Evolutionary conservation across 37 sponge, comb jelly and placozoan species (phyloP), one percentile per base, ranked within the genome.

Genomic region (Agelas oroides): DNA sequence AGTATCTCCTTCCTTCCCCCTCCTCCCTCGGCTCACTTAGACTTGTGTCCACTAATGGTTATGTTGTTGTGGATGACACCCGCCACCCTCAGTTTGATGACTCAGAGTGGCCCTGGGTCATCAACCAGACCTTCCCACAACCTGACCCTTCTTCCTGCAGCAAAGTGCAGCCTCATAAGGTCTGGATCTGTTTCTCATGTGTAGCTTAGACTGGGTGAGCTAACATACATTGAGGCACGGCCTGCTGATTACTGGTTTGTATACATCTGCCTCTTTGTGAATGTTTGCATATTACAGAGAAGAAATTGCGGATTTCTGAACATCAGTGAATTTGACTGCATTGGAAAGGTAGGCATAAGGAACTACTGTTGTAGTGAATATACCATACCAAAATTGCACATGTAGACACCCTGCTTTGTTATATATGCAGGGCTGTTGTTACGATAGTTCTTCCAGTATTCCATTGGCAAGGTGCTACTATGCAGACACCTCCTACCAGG

Each of bases 61-160:
- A 91, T 64, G 87, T 70, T 1, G 78, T 91, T 30, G 87, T 91
- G 59, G 92, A 91, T 57, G 92, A 91, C 35, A 87, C 92, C 28
- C 25, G 55, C 64, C 65, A 73, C 30, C 92, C 92, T 33, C 76
- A 87, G 67, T 86, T 91, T 67, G 81, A 78, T 65, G 67, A 72
- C 56, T 23, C 77, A 5, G 65, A 53, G 33, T 91, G 92, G 92
- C 92, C 87, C 2, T 91, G 92, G 92, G 82, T 86, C 15, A 46
- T 55, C 27, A 78, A 62, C 21, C 65, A 30, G 19, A 64, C 58
- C 32, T 59, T 79, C 33, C 35, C 64, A 16, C 39, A n/a, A 13
- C 86, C 90, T 53, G 23, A 78, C 21, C 31, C 30, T 16, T 39
- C 68, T 24, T 33, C 24, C 18, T 90, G 90, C 59, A 30, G 23